Conservation (phyloP, 1,140 invertebrate species). For the Kradibia gibbosae region DNA sequence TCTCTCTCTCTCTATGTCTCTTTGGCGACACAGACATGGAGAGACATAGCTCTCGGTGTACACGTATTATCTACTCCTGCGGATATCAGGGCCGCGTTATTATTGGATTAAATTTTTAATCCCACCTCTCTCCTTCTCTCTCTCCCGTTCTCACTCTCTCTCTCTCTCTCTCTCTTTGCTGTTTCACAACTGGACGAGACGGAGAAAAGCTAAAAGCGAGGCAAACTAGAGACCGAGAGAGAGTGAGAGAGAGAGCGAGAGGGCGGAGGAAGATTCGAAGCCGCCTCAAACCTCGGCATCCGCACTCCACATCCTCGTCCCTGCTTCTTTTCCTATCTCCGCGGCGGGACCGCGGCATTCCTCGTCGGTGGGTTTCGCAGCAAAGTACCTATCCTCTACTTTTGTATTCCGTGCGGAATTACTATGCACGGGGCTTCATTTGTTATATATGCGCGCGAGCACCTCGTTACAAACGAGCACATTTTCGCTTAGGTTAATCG, state of each 20-base stretch:
- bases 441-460: slow-evolving; percentile 68
- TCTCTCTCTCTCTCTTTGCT: too few relatives aligned
- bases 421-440: slow-evolving; percentile 73
- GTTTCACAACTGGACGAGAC: too few relatives aligned
- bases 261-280: slow-evolving; percentile 15
- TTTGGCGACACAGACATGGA: neutral
- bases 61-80: slow-evolving; percentile 63
- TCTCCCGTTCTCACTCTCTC: slow-evolving; percentile 57
- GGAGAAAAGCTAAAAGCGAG: slow-evolving; percentile 45
- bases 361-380: slow-evolving; percentile 27
- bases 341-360: slow-evolving; percentile 39
- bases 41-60: neutral
- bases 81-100: slow-evolving; percentile 72
- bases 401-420: slow-evolving; percentile 73
- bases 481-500: slow-evolving; percentile 72
- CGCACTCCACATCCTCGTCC: slow-evolving; percentile 44
- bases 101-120: slow-evolving; percentile 75
- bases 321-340: slow-evolving; percentile 46
- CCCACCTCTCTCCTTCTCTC: slow-evolving; percentile 66
- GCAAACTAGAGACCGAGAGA: too few relatives aligned
- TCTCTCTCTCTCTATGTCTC: neutral
- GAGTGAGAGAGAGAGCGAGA: neutral
- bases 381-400: slow-evolving; percentile 58
- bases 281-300: slow-evolving; percentile 21
- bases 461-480: slow-evolving; percentile 68